Evolutionary conservation across 2,113 vertebrate genomes (phyloP).

Genomic region (Ptilonorhynchus violaceus): DNA sequence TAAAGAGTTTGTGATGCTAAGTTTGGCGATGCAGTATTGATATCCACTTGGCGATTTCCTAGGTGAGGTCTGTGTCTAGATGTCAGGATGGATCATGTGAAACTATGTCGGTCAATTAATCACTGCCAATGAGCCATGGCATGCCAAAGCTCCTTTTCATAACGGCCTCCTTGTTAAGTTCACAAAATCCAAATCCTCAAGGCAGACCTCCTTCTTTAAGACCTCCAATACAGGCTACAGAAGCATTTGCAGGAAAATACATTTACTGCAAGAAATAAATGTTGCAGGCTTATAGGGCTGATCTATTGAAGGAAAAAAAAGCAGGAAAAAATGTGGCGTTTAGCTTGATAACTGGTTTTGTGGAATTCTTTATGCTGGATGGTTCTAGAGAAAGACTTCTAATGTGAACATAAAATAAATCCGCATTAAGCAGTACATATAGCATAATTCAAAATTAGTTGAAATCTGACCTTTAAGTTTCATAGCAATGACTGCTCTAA

Average conservation of each 20-base stretch:
- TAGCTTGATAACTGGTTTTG: background rate
- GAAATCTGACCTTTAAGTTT: background rate
- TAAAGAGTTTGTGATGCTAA: background rate
- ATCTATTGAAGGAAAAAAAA: background rate
- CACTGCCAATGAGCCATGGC: slow-evolving; percentile 82
- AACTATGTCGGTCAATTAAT: slow-evolving; percentile 80
- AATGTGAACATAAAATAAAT: background rate
- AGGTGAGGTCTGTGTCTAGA: slow-evolving; percentile 74
- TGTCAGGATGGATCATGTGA: slow-evolving; percentile 80
- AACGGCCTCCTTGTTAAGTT: slow-evolving; percentile 16
- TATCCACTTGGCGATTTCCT: slow-evolving; percentile 64
- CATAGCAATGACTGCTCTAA: background rate
- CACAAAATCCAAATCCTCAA: background rate
- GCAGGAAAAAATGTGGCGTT: background rate
- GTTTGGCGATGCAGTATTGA: slow-evolving; percentile 30
- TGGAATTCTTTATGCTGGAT: background rate
- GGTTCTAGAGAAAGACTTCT: background rate
- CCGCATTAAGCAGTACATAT: background rate
- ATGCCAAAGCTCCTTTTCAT: slow-evolving; percentile 59
- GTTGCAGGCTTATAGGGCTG: background rate
- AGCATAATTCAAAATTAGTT: background rate
- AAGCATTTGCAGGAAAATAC: background rate
- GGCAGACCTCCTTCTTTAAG: background rate
- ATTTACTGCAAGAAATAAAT: background rate
- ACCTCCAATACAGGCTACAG: background rate